Base-by-base conservation (phyloP, 2,113 vertebrate genomes). In the Miniopterus natalensis region DNA sequence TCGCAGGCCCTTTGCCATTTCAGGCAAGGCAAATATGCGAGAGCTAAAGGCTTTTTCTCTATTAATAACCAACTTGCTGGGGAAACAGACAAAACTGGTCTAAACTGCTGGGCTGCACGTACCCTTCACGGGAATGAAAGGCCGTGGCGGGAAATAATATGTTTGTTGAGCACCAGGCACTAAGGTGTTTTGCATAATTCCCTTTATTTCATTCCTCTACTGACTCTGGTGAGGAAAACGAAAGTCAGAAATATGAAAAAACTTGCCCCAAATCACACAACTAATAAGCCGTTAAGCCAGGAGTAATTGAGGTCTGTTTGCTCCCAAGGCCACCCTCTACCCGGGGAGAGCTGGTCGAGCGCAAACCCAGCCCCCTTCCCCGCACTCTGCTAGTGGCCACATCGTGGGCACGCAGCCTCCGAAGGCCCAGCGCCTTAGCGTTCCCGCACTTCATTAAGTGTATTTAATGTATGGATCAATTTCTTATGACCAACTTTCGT, bases 361-460 rank as follows among this genome's bases (percentile, higher is more conserved):
- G 8, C 29, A 31, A 75, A 31, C 45, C 10, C 5, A 31, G 21
- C 4, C 25, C 3, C 1, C 14, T 65, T 65, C 59, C 66, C 12
- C 27, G 4, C 0, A 4, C 15, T 45, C 57, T 5, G 6, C 45
- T 21, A 36, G n/a, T 20, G 14, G 55, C 5, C 7, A 40, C 1
- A 42, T 59, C 9, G 10, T 2, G 6, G 9, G 1, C 3, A 1
- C 0, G 20, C n/a, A 29, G 12, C 3, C 17, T 36, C 40, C 6
- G 18, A 42, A 71, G 53, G 21, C 36, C 36, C 36, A 31, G 3
- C 6, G 42, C 10, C 8, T 27, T 0, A 3, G 23, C 36, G 3
- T 55, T 40, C 17, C 63, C 36, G 3, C 6, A 14, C 47, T 20
- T 42, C 23, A 45, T 80, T 53, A 12, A 13, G 3, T 27, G 17